Conservation (phyloP, 2,888 invertebrate species). For the Alloscopus bannaensis region DNA sequence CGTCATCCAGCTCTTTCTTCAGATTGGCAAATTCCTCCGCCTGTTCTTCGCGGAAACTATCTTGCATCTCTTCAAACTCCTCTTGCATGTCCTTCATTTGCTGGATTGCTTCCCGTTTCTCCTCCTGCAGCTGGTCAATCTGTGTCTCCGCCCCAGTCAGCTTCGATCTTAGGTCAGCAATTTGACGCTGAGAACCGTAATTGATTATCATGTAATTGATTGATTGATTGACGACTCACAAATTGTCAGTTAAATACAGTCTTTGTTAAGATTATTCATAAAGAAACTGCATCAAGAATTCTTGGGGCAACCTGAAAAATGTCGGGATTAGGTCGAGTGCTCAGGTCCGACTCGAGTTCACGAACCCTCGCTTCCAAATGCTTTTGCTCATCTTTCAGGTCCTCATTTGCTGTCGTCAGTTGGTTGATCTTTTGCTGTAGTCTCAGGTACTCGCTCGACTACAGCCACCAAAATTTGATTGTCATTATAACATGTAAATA, state of each 20-base stretch:
- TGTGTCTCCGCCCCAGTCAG: conserved; percentile 92
- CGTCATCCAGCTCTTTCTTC: conserved; percentile 96
- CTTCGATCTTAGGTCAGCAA: conserved; percentile 87
- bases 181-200: conserved; percentile 78
- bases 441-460: conserved; percentile 78
- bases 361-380: conserved; percentile 83
- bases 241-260: neutral
- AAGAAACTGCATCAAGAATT: neutral
- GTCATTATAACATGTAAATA: too few relatives aligned
- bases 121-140: conserved; percentile 95
- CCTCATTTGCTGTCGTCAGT: conserved; percentile 81
- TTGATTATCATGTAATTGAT: too few relatives aligned
- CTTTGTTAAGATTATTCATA: neutral
- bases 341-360: conserved; percentile 85
- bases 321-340: conserved; percentile 74
- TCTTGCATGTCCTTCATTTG: conserved; percentile 95
- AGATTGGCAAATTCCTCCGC: conserved; percentile 96
- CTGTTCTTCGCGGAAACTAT: conserved; percentile 97
- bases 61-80: conserved; percentile 99
- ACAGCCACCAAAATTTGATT: too few relatives aligned
- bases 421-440: conserved; percentile 92
- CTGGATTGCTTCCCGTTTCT: conserved; percentile 95
- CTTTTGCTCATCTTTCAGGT: conserved; percentile 86
- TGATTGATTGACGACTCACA: too few relatives aligned
- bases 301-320: conserved; percentile 67